Evolutionary conservation across 2,113 vertebrate genomes (phyloP).

Genomic region (Etia nguti): DNA sequence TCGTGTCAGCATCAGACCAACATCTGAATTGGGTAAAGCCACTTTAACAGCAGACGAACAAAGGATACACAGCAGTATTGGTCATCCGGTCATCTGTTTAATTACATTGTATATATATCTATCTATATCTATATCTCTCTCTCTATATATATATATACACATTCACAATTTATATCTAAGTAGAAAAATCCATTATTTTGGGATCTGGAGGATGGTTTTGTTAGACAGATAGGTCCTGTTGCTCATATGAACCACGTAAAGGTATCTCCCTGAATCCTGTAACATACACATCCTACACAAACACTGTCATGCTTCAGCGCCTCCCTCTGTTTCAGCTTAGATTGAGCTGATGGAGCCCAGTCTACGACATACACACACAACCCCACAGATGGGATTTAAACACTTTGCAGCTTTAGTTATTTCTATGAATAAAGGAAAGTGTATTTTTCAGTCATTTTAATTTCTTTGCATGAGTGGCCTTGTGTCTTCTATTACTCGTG

Average conservation of each 20-base stretch:
- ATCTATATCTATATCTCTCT: no score
- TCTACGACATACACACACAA: background rate
- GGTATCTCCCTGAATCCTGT: slow-evolving; percentile 33
- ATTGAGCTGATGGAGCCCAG: slow-evolving; percentile 17
- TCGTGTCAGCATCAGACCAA: background rate
- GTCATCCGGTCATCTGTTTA: background rate
- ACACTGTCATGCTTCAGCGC: slow-evolving; percentile 24
- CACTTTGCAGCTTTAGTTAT: background rate
- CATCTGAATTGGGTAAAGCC: background rate
- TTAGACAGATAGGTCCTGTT: background rate
- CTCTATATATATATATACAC: background rate
- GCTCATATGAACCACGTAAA: background rate
- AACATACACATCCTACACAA: slow-evolving; percentile 25
- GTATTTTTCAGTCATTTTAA: background rate
- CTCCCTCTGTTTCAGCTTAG: slow-evolving; percentile 16
- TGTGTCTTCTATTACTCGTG: background rate
- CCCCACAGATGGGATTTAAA: background rate
- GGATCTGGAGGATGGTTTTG: background rate
- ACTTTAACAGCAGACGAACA: background rate
- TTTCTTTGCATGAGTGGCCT: background rate
- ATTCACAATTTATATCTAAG: background rate
- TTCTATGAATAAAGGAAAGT: slow-evolving; percentile 29
- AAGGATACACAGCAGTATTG: background rate
- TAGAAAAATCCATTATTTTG: slow-evolving; percentile 16
- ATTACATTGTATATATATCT: background rate